Conservation (phyloP, 2,113 vertebrate genomes). For the Kryptolebias marmoratus region DNA sequence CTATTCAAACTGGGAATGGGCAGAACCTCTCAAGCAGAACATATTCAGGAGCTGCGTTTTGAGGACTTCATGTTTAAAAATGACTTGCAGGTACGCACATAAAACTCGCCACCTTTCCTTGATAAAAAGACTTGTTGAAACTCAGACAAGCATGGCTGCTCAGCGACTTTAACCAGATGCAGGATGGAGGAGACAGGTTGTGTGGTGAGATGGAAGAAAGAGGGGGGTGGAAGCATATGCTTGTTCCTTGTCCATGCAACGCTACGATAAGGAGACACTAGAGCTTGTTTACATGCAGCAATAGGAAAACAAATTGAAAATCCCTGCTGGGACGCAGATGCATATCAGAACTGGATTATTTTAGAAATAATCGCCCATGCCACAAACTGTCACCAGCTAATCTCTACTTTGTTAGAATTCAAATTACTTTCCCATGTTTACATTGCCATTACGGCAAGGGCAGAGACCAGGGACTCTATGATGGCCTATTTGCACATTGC, state of each 20-base stretch:
- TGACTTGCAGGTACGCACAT: slow-evolving; percentile 83
- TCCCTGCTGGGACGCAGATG: slow-evolving; percentile 84
- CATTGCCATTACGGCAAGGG: slow-evolving; percentile 81
- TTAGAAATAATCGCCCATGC: slow-evolving; percentile 84
- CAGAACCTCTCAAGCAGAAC: slow-evolving; percentile 85
- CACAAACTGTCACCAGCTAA: slow-evolving; percentile 84
- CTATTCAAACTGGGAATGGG: slow-evolving; percentile 78
- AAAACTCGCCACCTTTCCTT: slow-evolving; percentile 73
- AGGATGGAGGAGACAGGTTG: slow-evolving; percentile 63
- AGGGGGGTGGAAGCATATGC: slow-evolving; percentile 43
- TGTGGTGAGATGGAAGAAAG: slow-evolving; percentile 55
- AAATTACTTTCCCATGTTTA: slow-evolving; percentile 86
- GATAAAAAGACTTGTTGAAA: slow-evolving; percentile 85
- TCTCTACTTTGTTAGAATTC: slow-evolving; percentile 87
- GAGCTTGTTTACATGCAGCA: slow-evolving; percentile 86
- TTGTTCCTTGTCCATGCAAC: slow-evolving; percentile 76
- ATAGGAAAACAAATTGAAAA: slow-evolving; percentile 87
- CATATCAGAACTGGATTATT: slow-evolving; percentile 89
- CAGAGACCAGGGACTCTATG: slow-evolving; percentile 72
- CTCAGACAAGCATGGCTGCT: slow-evolving; percentile 77
- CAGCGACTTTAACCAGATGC: slow-evolving; percentile 69
- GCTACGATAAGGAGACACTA: slow-evolving; percentile 84
- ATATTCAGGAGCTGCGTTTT: slow-evolving; percentile 80
- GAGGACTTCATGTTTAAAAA: slow-evolving; percentile 84
- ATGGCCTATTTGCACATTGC: slow-evolving; percentile 79